Base-by-base conservation (phyloP, 2,113 vertebrate species). In the Pteropus alecto region DNA sequence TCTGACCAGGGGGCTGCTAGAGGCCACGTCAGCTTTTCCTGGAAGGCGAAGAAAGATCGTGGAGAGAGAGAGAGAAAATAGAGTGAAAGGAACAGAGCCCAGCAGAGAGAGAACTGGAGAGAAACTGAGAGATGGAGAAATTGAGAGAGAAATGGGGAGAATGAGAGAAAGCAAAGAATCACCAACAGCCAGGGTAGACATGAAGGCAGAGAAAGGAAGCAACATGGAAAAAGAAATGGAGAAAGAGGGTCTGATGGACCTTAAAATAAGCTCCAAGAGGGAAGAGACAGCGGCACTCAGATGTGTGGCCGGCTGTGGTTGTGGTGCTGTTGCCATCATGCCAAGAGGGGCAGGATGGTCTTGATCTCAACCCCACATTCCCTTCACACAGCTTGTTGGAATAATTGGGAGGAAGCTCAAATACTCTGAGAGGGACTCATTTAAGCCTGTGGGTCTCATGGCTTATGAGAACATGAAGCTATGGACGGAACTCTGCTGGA, bases 11-110 rank as follows among this genome's bases (percentile, higher is more conserved):
- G 67, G 60, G 60, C 77, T 60, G 43, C 92, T 65, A 58, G 51
- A 0, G 16, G 16, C 90, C 79, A 79, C 3, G 12, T 87, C 97
- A 93, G 85, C 76, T 87, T 94, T 97, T 90, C 91, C 95, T 85
- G 85, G 91, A 96, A 94, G 71, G 46, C 48, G 60, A 54, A 63
- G 14, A 87, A 90, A 35, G 58, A 65, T 84, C 12, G 46, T 63
- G 73, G 68, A 76, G 68, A 84, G 38, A 74, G 11, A 67, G 71
- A 68, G 61, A 93, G 51, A 95, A 87, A 93, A 94, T 18, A 28
- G 41, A 93, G 8, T 13, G n/a, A 56, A 24, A 76, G n/a, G 1
- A 60, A 58, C 33, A 58, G 84, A 91, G 30, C 30, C 22, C 16
- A 7, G 61, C 67, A 82, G 38, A 90, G 60, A 74, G 67, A 33